These are phyloP conservation scores for Poecilia latipinna DNA, from an alignment of 2,113 vertebrate species.

Conservation along the genomic window DNA sequence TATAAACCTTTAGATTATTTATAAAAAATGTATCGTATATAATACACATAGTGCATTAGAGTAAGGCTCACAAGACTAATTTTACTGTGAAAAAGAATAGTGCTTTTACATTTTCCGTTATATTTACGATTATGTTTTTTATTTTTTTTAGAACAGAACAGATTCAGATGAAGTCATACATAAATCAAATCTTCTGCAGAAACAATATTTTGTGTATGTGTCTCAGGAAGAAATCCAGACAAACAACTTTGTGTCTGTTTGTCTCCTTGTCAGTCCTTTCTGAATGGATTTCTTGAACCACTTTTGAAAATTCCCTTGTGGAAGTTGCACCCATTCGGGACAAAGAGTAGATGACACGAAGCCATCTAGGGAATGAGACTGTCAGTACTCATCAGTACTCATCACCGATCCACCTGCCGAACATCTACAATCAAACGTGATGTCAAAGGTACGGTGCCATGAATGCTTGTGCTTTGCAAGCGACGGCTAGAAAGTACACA, in stretches of 20 bases:
- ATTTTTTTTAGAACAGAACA: constrained; percentile 48
- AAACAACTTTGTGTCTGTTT: constrained; percentile 46
- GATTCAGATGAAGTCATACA: constrained; percentile 56
- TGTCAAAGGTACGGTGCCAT: constrained; percentile 54
- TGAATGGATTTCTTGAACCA: constrained; percentile 46
- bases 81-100: background rate
- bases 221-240: constrained; percentile 62
- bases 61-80: background rate
- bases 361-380: constrained; percentile 72
- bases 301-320: constrained; percentile 46
- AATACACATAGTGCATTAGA: too few relatives aligned
- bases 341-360: constrained; percentile 40
- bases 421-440: constrained; percentile 63
- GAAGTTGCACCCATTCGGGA: constrained; percentile 11
- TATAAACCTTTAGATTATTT: too few relatives aligned
- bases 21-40: too few relatives aligned
- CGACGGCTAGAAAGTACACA: constrained; percentile 2
- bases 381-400: constrained; percentile 57
- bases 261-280: constrained; percentile 42
- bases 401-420: constrained; percentile 48
- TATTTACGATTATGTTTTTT: constrained; percentile 20
- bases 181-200: constrained; percentile 59
- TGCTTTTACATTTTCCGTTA: constrained; percentile 40
- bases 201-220: constrained; percentile 14
- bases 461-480: constrained; percentile 22